Evolutionary conservation across 2,113 vertebrate species (phyloP), one percentile per base, ranked within the genome.

Genomic region (Sorex araneus): DNA sequence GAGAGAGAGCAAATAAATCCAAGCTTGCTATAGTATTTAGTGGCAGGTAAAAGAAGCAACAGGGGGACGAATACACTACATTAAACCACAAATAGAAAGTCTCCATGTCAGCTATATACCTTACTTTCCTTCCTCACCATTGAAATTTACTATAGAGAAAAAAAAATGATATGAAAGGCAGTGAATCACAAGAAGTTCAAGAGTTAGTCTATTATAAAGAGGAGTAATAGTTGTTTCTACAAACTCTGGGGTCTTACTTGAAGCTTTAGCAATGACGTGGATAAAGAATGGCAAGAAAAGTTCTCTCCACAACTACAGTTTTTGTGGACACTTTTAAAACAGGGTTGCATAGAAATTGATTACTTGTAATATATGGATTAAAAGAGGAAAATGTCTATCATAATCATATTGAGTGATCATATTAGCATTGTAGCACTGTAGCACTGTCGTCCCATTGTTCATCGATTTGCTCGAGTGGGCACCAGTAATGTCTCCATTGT

Each of bases 271-370:
- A 74, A 12, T 47, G 34, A 77, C 15, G 36, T 34, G 15, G 66
- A 43, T 50, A 25, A 86, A 73, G 27, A 1, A 6, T 89, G 21
- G 8, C 21, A 73, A 60, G 40, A 73, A 91, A 78, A 86, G 11
- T 34, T 73, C 21, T 21, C 23, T 60, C 32, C 63, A 18, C 3
- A 71, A 45, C 28, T 78, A 34, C 2, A 71, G 63, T 88, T n/a
- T 89, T 84, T 54, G 15, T 13, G 88, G 47, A n/a, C 75, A 86
- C 47, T 78, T 95, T 85, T 83, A 77, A 81, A 71, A 85, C 21
- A 92, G 0, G 12, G 0, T 3, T 77, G 9, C 45, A 66, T 8
- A 21, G 34, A 80, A 47, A 43, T 40, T 47, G 28, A 70, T 84
- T 34, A 47, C 30, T 79, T 69, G 16, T 69, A 63, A 80, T 30